Evolutionary conservation across 2,797 vertebrate genomes (phyloP).

Genomic region (Scolopax rusticola): DNA sequence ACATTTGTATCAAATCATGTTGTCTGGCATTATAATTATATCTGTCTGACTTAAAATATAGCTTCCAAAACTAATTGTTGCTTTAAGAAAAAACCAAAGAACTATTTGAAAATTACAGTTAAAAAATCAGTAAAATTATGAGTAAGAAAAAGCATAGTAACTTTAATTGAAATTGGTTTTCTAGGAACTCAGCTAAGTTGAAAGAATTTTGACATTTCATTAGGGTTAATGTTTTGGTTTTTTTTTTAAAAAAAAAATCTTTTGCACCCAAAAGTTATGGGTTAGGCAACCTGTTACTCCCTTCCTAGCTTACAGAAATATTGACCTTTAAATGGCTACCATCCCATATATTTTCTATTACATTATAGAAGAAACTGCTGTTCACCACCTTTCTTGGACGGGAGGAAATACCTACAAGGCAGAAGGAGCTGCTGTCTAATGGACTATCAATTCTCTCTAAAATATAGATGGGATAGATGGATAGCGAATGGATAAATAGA

Average conservation of each 20-base stretch:
- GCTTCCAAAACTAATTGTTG: neutral
- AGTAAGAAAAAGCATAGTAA: neutral
- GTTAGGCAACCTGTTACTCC: neutral
- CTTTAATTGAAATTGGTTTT: neutral
- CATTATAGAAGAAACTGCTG: neutral
- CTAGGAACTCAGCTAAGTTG: neutral
- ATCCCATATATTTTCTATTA: neutral
- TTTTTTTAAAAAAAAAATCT: neutral
- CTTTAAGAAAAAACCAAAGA: neutral
- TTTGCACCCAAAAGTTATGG: neutral
- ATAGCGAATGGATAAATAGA: neutral
- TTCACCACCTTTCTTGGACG: neutral
- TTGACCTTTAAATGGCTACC: neutral
- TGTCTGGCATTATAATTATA: neutral
- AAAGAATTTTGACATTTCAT: neutral
- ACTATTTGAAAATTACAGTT: neutral
- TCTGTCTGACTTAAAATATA: neutral
- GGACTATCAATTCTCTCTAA: neutral
- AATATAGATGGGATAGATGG: neutral
- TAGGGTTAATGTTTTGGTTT: neutral
- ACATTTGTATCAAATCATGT: neutral
- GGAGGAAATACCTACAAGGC: neutral
- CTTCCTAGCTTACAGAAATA: neutral
- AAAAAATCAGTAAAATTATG: neutral
- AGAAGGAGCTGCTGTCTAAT: neutral